These are phyloP conservation scores for Pitta sordida DNA, from an alignment of 2,113 vertebrate species.

Conservation along the genomic window DNA sequence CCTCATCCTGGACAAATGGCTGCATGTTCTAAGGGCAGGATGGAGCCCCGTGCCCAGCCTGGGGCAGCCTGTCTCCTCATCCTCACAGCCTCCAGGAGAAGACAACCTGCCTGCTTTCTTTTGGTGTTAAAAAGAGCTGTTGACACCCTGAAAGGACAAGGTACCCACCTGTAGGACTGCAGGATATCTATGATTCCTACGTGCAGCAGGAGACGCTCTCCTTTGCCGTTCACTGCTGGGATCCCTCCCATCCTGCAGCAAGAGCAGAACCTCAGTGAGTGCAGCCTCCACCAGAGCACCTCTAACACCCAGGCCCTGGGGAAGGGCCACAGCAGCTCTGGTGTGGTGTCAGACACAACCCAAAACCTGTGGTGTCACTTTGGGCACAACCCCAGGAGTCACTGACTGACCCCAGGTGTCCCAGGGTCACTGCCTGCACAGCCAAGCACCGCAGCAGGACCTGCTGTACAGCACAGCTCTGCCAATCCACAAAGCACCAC, in stretches of 20 bases:
- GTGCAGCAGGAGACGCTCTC: conserved; percentile 90
- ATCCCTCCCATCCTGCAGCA: conserved; percentile 92
- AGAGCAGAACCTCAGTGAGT: not conserved
- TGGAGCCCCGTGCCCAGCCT: not conserved
- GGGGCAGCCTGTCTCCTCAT: not conserved
- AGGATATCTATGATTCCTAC: conserved; percentile 96
- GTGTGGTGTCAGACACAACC: not conserved
- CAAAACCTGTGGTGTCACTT: rapidly evolving
- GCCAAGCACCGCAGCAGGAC: not conserved
- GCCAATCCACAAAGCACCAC: not conserved
- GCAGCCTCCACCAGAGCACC: not conserved
- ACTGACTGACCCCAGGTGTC: not conserved
- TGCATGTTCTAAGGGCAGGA: not conserved
- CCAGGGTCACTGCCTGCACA: not conserved
- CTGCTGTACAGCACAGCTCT: rapidly evolving
- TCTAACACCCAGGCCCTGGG: rapidly evolving
- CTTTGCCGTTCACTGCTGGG: conserved; percentile 91
- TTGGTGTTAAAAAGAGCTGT: not conserved
- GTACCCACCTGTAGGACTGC: conserved; percentile 90
- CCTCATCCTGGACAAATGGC: not conserved
- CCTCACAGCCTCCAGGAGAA: not conserved
- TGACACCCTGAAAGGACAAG: not conserved
- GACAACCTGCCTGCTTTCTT: not conserved
- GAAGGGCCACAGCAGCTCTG: not conserved
- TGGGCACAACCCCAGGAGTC: not conserved